Percentiles rank a stretch among this genome's conserved stretches.
phyloP scores from a whole-genome alignment of 2,888 invertebrate genomes.

The Ophioninae sp. region DNA sequence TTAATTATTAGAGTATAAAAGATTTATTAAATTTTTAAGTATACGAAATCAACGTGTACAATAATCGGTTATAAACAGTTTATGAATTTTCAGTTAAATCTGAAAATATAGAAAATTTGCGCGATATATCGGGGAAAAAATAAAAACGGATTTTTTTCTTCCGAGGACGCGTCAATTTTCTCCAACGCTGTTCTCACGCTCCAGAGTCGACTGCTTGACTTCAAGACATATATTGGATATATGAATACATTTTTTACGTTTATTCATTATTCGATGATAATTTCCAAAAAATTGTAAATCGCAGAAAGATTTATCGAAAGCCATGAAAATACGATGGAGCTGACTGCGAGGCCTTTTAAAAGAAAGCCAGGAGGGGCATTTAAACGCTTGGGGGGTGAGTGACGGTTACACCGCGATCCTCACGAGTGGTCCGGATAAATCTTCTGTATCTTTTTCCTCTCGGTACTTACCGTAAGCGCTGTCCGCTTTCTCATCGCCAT shows the following conservation, averaged over 20 bases:
- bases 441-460: slow-evolving; percentile 12
- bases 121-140: neutral
- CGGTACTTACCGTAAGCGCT: slow-evolving; percentile 71
- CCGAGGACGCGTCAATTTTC: slow-evolving; percentile 28
- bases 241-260: neutral
- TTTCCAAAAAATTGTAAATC: neutral
- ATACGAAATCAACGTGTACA: neutral
- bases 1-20: neutral
- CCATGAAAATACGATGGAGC: slow-evolving; percentile 8
- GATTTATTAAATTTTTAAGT: neutral
- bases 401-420: slow-evolving; percentile 67
- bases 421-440: slow-evolving; percentile 52
- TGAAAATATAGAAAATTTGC: neutral
- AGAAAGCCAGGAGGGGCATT: slow-evolving; percentile 67
- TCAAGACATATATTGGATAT: slow-evolving; percentile 37
- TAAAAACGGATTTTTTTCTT: slow-evolving; percentile 30
- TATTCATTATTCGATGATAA: neutral
- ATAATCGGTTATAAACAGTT: neutral
- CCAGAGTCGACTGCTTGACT: slow-evolving; percentile 35
- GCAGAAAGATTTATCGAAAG: neutral
- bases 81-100: neutral
- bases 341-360: slow-evolving; percentile 39
- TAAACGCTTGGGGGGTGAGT: slow-evolving; percentile 70
- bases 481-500: slow-evolving; percentile 77
- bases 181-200: slow-evolving; percentile 27